phyloP scores from a whole-genome alignment of 2,888 invertebrate genomes.

The Steromphala cineraria region DNA sequence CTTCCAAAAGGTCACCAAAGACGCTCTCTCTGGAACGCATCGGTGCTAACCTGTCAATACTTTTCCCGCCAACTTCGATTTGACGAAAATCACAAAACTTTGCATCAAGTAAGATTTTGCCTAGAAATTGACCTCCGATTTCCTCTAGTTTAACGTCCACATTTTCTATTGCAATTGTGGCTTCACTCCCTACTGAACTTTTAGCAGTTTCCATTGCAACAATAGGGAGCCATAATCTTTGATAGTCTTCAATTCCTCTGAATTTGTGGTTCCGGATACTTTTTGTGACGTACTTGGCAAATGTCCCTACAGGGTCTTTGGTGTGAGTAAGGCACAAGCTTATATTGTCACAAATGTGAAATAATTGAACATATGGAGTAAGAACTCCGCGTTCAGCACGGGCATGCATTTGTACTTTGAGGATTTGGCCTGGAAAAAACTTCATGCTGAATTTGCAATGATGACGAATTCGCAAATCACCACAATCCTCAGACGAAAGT shows the following conservation, averaged over 20 bases:
- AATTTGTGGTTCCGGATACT: not conserved
- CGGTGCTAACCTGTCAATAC: not conserved
- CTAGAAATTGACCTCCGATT: not conserved
- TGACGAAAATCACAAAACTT: not conserved
- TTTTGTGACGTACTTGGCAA: not conserved
- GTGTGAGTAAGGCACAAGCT: constrained; percentile 48
- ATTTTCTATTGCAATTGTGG: not conserved
- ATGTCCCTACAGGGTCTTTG: constrained; percentile 42
- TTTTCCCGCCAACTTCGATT: not conserved
- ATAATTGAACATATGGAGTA: constrained; percentile 40
- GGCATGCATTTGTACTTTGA: constrained; percentile 46
- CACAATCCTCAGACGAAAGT: not conserved
- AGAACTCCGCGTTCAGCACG: constrained; percentile 42
- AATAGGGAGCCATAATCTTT: not conserved
- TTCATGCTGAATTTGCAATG: constrained; percentile 43
- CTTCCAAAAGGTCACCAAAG: not conserved
- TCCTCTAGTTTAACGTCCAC: not conserved
- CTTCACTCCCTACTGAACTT: not conserved
- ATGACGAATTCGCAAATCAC: not conserved
- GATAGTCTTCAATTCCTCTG: not conserved
- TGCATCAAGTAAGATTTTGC: not conserved
- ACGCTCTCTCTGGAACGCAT: not conserved
- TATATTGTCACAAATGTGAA: constrained; percentile 44
- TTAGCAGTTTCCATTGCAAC: not conserved
- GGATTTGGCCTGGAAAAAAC: constrained; percentile 39